Evolutionary conservation across 2,797 vertebrate species (phyloP), one percentile per base, ranked within the genome.

Genomic region (Pangasius larnaudii): DNA sequence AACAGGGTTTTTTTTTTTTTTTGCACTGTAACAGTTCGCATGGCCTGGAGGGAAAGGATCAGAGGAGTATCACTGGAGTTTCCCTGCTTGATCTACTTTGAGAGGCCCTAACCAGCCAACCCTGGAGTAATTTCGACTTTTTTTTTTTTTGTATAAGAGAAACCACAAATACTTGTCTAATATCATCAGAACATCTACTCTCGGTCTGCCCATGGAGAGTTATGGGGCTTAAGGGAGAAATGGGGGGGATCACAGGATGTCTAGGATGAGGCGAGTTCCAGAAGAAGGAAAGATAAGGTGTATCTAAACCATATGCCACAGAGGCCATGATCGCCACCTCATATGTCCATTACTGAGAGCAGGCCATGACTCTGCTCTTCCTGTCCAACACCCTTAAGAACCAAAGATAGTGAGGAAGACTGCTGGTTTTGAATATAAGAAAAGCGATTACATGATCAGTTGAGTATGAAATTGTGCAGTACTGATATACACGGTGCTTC

Each of bases 261-360:
- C 91, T 89, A 92, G 78, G 91, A 93, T 92, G 91, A 93, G 92
- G 51, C 74, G 72, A 88, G 90, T 74, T 89, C 80, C 90, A 69
- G 87, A 86, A 93, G 90, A 91, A 89, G 90, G 80, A 92, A 74
- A 88, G 89, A 91, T 65, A 90, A 90, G 67, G 82, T 80, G 65
- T 85, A 95, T 93, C 85, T 83, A 92, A 95, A 94, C 93, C 95
- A 96, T 90, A 92, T 94, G 94, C 84, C 87, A 87, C 74, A 80
- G 80, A 93, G 92, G 90, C 92, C 89, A 53, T 91, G 86, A 89
- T 93, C 91, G 93, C 93, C 94, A 89, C 86, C 69, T 91, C 81
- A 46, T 92, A 92, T 92, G 90, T 92, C 92, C 91, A 92, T 93
- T 92, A 89, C 82, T 88, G 87, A 81, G 61, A 88, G 89, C 91